phyloP scores from a whole-genome alignment of 30 jellyfish, hydroid and myxozoan species.

The Morbakka virulenta region DNA sequence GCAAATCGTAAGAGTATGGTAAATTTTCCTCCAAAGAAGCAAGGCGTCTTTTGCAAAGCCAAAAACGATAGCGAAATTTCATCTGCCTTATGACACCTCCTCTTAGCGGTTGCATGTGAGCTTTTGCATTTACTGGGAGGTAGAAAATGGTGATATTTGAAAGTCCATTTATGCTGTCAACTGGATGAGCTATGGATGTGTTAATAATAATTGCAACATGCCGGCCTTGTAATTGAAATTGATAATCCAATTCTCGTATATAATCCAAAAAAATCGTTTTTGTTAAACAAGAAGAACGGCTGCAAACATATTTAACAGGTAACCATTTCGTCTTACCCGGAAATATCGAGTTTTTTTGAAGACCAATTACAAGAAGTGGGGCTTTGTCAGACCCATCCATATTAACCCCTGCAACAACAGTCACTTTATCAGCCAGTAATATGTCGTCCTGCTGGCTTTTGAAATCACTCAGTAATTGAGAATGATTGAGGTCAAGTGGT shows the following conservation, averaged over 20 bases:
- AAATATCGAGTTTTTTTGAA: neutral
- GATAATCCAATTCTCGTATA: neutral
- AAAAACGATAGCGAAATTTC: neutral
- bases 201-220: neutral
- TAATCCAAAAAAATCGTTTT: neutral
- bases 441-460: neutral
- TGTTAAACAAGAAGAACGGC: neutral
- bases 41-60: neutral
- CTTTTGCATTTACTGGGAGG: neutral
- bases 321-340: neutral
- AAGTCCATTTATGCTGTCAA: neutral
- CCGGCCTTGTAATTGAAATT: neutral
- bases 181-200: neutral
- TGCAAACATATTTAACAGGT: neutral
- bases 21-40: neutral
- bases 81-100: neutral
- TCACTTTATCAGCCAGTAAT: neutral
- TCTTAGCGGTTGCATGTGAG: neutral
- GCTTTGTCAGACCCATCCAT: neutral
- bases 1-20: neutral
- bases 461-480: neutral
- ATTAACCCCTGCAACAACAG: neutral
- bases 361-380: neutral
- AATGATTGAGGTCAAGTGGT: neutral
- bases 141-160: no score